A percentile compares a stretch with the other conserved stretches of the same genome.
Conservation (phyloP, 2,797 vertebrate genomes). For the Tapera naevia region DNA sequence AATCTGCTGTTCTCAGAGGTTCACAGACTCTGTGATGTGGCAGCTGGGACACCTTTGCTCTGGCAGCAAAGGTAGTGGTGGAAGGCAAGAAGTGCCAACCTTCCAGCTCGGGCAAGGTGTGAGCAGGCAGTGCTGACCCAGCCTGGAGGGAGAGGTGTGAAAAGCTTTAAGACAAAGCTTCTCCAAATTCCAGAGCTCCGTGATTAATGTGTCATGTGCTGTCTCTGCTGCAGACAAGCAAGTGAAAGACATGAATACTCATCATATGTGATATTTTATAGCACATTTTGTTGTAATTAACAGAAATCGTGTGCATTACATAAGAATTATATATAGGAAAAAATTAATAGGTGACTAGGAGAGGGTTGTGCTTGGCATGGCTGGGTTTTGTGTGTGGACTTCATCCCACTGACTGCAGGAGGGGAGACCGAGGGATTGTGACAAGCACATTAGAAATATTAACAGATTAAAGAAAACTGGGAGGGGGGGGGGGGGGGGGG, state of each 20-base stretch:
- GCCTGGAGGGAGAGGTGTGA: background rate
- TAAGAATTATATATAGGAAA: background rate
- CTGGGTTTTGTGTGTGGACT: background rate
- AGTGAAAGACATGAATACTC: background rate
- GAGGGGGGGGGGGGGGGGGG: no score
- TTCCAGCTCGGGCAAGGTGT: background rate
- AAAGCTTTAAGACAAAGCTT: background rate
- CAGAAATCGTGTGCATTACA: background rate
- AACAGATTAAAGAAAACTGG: background rate
- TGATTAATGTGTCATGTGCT: background rate
- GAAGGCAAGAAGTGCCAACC: background rate
- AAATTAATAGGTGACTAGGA: background rate
- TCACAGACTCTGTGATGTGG: background rate
- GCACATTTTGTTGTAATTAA: background rate
- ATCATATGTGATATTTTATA: background rate
- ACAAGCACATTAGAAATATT: background rate
- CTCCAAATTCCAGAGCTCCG: background rate
- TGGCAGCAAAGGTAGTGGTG: background rate
- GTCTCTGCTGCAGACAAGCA: background rate
- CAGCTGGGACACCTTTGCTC: background rate
- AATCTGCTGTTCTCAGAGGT: background rate
- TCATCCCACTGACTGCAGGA: background rate
- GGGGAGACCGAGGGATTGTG: rapidly evolving
- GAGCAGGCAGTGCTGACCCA: background rate
- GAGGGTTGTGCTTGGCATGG: background rate